Evolutionary conservation across 92 coral and sea anemone species (phyloP), one percentile per base, ranked within the genome.

Genomic region (Bergia sp.): DNA sequence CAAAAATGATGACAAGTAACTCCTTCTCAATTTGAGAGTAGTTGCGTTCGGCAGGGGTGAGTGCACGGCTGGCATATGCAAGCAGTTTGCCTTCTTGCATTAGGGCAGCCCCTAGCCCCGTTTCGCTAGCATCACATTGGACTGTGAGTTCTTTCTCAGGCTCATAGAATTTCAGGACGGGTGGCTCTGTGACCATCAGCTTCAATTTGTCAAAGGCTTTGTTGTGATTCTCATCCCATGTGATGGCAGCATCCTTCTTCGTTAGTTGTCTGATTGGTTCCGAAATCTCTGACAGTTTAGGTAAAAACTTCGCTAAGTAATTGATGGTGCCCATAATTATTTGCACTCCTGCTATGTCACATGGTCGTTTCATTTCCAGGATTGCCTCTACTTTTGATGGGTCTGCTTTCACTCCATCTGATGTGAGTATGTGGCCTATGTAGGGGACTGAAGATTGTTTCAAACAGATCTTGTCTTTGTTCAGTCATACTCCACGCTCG

Each of bases 11-110:
- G 9, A 12, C 53, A 29, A 74, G 38, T 0, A 87, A 64, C 47
- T 87, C 81, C 53, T 89, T 91, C 44, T 91, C 92, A 15, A 89
- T 89, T 79, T 89, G 88, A 0, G 90, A 88, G 37, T 86, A 89
- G 29, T 86, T 79, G 38, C 16, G 11, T 37, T 92, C 94, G 18
- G 89, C 74, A 16, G 76, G 0, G 3, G 72, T 91, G 4, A 91
- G 75, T 16, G 91, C 89, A 5, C 53, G 53, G 53, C 53, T 47
- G 53, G 10, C 53, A 47, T 47, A 47, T 47, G 53, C 53, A 7
- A 47, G 53, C 9, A 1, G 53, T 53, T 53, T 53, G 58, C 58
- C 58, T 53, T 53, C 1, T 53, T 53, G 16, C 58, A 53, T 53
- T 53, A 53, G 2, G 58, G 58, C 58, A 53, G 16, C 58, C 58